Evolutionary conservation across 2,113 vertebrate species (phyloP).

Genomic region (Xenopus laevis): DNA sequence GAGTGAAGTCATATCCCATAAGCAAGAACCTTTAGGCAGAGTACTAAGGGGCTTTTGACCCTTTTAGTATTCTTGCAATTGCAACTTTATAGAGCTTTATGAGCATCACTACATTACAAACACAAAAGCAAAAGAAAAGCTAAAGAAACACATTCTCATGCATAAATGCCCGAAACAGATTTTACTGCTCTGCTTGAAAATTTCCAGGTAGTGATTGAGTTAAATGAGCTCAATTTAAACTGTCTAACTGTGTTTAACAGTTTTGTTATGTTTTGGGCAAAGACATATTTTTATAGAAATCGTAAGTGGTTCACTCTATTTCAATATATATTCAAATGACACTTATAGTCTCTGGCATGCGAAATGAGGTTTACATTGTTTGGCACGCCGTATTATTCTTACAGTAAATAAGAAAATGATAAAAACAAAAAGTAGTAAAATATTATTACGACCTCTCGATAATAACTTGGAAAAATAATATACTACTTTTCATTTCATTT

Average conservation of each 20-base stretch:
- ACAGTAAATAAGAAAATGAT: conserved; percentile 3
- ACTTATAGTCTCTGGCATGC: background rate
- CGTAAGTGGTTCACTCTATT: background rate
- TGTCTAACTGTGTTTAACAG: no score
- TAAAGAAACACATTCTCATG: no score
- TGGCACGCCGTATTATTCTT: background rate
- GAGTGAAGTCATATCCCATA: no score
- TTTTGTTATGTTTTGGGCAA: background rate
- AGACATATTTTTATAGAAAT: conserved; percentile 6
- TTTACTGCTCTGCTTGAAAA: no score
- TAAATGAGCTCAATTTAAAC: background rate
- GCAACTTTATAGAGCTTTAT: no score
- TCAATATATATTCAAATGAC: conserved; percentile 2
- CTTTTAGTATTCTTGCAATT: no score
- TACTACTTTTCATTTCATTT: background rate
- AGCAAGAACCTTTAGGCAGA: no score
- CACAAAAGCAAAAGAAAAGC: no score
- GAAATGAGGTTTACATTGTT: background rate
- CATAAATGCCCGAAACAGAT: no score
- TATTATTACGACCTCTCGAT: conserved; percentile 2
- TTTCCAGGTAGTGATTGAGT: no score
- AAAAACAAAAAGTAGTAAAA: conserved; percentile 6
- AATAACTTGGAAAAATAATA: conserved; percentile 6
- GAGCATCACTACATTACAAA: no score
- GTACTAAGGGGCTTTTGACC: no score